Conservation (phyloP, 2,113 vertebrate species). For the Petrocephalus microphthalmus region DNA sequence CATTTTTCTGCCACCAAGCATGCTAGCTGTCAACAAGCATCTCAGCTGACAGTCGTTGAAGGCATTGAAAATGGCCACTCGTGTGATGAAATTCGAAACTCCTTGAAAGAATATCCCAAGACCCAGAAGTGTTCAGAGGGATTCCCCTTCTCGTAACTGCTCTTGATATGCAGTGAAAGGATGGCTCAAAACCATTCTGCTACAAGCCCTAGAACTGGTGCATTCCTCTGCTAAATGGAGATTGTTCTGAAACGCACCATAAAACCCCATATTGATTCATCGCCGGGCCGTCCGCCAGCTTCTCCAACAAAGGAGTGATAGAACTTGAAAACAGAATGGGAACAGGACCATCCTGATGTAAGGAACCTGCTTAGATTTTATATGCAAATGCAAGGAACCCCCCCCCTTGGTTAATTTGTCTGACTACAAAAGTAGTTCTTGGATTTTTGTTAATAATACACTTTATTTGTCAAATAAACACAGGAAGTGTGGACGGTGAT, state of each 20-base stretch:
- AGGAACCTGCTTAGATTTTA: neutral
- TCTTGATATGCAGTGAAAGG: neutral
- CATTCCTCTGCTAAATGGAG: neutral
- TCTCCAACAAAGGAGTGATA: constrained; percentile 6
- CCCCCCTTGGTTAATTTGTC: neutral
- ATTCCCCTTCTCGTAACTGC: neutral
- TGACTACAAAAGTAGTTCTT: constrained; percentile 4
- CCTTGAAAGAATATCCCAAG: neutral
- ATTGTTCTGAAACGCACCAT: neutral
- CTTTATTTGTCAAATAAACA: too few relatives aligned
- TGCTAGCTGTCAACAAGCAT: neutral
- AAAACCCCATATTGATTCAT: constrained; percentile 3
- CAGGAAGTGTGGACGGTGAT: neutral
- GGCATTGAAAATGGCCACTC: neutral
- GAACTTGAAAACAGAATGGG: neutral
- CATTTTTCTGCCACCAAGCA: neutral
- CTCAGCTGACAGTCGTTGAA: neutral
- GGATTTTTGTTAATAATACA: neutral
- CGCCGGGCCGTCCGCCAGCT: neutral
- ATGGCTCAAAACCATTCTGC: neutral
- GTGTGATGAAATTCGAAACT: neutral
- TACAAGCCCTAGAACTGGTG: neutral
- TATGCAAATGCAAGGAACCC: neutral
- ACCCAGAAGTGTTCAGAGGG: neutral
- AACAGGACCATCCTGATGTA: neutral